These are phyloP conservation scores for Proisotoma minuta DNA, from an alignment of 2,888 invertebrate genomes.

Conservation along the genomic window DNA sequence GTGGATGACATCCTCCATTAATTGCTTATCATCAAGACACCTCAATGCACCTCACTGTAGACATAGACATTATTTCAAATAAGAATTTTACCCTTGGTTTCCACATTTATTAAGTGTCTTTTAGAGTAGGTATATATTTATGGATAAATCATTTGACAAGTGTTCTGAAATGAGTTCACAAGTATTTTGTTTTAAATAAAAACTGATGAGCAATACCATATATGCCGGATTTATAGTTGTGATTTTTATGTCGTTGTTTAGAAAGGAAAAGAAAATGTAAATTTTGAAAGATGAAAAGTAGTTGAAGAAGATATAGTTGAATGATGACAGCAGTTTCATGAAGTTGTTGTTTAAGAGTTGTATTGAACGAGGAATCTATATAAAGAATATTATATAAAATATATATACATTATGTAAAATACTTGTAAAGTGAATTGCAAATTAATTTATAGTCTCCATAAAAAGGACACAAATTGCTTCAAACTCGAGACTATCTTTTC, in stretches of 20 bases:
- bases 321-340: not conserved
- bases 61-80: not conserved
- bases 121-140: not conserved
- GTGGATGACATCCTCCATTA: not conserved
- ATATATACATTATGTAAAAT: not conserved
- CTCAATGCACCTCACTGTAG: constrained; percentile 14
- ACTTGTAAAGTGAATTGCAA: not conserved
- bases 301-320: not conserved
- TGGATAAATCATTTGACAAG: no score
- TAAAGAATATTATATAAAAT: not conserved
- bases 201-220: no score
- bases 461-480: not conserved
- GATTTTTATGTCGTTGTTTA: not conserved
- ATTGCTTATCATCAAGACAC: constrained; percentile 12
- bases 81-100: not conserved
- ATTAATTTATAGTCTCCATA: not conserved
- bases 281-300: not conserved
- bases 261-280: not conserved
- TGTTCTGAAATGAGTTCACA: no score
- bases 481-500: no score
- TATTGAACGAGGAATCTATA: constrained; percentile 1
- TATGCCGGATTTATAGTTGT: no score
- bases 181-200: no score
- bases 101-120: not conserved
- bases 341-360: not conserved